Evolutionary conservation across 1,140 invertebrate genomes (phyloP).

Genomic region (Drosophila nigromelanica): DNA sequence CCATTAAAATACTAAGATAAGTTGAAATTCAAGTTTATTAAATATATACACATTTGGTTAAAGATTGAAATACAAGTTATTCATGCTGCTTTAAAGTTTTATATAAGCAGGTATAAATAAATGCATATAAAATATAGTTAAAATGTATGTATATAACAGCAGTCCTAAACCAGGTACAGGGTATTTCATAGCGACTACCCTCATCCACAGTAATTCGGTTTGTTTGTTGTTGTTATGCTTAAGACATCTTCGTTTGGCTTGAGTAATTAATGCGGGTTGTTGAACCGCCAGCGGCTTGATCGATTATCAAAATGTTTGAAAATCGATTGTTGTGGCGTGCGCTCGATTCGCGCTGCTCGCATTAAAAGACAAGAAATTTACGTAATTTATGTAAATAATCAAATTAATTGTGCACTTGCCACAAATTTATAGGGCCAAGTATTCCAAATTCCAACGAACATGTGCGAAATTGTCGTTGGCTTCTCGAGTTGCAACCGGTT

Average conservation of each 20-base stretch:
- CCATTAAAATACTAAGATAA: too few relatives aligned
- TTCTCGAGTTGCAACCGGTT: conserved; percentile 35
- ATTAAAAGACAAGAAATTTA: conserved; percentile 42
- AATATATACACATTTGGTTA: too few relatives aligned
- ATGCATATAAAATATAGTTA: too few relatives aligned
- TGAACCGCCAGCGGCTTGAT: conserved; percentile 67
- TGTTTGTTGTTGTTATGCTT: conserved; percentile 7
- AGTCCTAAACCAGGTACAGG: background rate
- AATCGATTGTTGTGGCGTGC: conserved; percentile 53
- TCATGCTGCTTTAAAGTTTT: too few relatives aligned
- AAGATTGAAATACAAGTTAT: too few relatives aligned
- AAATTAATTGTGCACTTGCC: conserved; percentile 56
- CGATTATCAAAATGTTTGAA: conserved; percentile 56
- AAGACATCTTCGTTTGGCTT: conserved; percentile 39
- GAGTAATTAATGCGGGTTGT: conserved; percentile 69
- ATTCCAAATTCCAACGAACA: conserved; percentile 1
- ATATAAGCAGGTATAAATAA: too few relatives aligned
- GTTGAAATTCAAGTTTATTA: too few relatives aligned
- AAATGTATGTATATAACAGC: too few relatives aligned
- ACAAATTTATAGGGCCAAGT: conserved; percentile 51
- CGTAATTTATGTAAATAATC: conserved; percentile 58
- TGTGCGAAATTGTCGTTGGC: conserved; percentile 29
- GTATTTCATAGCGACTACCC: background rate
- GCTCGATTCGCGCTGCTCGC: conserved; percentile 55
- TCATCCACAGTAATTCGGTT: background rate